Base-by-base conservation (phyloP, 2,113 vertebrate species). In the Trogon melanurus region DNA sequence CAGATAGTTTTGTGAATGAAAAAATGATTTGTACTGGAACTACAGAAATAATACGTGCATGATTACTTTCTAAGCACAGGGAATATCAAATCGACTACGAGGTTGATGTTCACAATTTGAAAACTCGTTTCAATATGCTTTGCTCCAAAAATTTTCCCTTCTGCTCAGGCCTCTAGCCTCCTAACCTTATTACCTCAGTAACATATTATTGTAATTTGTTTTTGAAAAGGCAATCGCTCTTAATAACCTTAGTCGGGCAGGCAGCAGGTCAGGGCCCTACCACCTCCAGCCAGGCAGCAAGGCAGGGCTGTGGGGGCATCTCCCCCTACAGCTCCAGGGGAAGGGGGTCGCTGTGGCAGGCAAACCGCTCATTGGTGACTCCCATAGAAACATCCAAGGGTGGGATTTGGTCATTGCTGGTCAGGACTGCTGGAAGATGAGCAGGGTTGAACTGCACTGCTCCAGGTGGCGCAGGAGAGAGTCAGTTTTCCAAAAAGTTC, bases 1-100 rank as follows among this genome's bases (percentile, higher is more conserved):
- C 26, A 80, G 20, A 25, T 50, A 25, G 74, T 79, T 90, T 88
- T 79, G 75, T 88, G 48, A 86, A 93, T 88, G 69, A 84, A 91
- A 79, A 84, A 50, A 11, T 9, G 6, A 64, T 86, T 93, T 38
- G 30, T 9, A 80, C 4, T 69, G 27, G 30, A 88, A 61, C 11
- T 69, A 67, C 27, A 65, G 60, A 74, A 86, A 71, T 78, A 72
- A 84, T 36, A 66, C 13, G 10, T 67, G 15, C 13, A 73, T 30
- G 11, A 12, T 80, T 93, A 50, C 27, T 65, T 88, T 69, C 22
- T 29, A 78, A 75, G 38, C 41, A 60, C 16, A 30, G 8, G 32
- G 12, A 66, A 27, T 45, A 54, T 30, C 19, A 75, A 71, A 90
- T 80, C 32, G 88, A 15, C 19, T 48, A 50, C 18, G 73, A 88